Evolutionary conservation across 2,888 invertebrate species (phyloP), one percentile per base, ranked within the genome.

Genomic region (Baronia brevicornis): DNA sequence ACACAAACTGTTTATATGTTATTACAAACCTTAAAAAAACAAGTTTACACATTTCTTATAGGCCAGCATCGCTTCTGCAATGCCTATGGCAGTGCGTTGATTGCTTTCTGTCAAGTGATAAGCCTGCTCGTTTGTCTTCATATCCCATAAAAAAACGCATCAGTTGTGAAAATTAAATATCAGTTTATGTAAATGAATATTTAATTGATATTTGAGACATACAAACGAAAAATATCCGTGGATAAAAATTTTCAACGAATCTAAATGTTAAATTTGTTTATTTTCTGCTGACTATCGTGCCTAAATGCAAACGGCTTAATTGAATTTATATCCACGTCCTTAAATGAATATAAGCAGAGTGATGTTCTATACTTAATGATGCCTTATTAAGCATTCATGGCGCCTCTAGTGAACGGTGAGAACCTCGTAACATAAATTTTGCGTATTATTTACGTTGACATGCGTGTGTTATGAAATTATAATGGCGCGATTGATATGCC

Each of bases 391-490:
- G 74, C 65, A 84, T 84, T 77, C 82, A 66, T 58, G 49, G 66
- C 54, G 62, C 60, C 64, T 59, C 50, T 55, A 54, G 57, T 57
- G 64, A 67, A 72, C 78, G 77, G 80, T 80, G 82, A 79, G 82
- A 84, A 80, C 75, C 70, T 75, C 74, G 75, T 78, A 80, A 80
- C 82, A 84, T 84, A 82, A 82, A 84, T 82, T 84, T 84, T 72
- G 80, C 80, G 80, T 80, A 84, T 84, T 82, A 82, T 80, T 79
- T 79, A 79, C 66, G 74, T 67, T 73, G 80, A 80, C 80, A 73
- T 63, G 66, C 68, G 68, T 69, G 78, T 73, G 62, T 78, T 84
- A 84, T 84, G 80, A 84, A 77, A 82, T 80, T 74, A 79, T 84
- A 84, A 84, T 82, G 65, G 41, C 40, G 46, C 59, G 59, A 66